Evolutionary conservation across 2,797 vertebrate genomes (phyloP).

Genomic region (Malurus leucopterus): DNA sequence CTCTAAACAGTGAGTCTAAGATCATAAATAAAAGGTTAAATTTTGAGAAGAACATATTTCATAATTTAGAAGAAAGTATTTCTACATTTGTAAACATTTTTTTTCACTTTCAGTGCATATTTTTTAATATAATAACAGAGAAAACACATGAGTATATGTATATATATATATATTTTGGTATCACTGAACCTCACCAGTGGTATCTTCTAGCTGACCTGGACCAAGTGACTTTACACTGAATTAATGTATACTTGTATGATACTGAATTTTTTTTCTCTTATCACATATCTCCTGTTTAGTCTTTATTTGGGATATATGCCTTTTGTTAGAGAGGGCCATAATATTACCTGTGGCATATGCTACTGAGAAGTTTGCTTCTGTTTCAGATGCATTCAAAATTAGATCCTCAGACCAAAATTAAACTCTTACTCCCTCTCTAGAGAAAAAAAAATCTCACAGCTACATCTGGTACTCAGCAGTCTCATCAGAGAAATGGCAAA

Average conservation of each 20-base stretch:
- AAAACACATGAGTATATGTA: accelerated
- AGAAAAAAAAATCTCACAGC: background rate
- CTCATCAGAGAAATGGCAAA: constrained; percentile 26
- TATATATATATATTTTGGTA: background rate
- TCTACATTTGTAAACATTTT: background rate
- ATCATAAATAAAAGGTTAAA: background rate
- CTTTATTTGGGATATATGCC: background rate
- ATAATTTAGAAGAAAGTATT: background rate
- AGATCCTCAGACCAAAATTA: background rate
- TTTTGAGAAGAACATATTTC: background rate
- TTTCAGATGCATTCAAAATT: background rate
- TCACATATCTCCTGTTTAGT: background rate
- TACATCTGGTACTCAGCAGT: background rate
- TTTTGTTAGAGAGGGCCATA: background rate
- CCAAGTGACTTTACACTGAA: background rate
- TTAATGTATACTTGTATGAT: background rate
- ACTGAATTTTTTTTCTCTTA: background rate
- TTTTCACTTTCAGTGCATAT: background rate
- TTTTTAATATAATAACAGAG: background rate
- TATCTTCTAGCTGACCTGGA: background rate
- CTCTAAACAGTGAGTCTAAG: background rate
- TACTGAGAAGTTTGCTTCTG: background rate
- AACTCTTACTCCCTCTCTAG: background rate
- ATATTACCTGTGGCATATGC: background rate
- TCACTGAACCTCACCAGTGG: background rate